These are phyloP conservation scores for Echinarachnius parma DNA, from an alignment of 53 echinoderm and acorn worm species.

Conservation along the genomic window DNA sequence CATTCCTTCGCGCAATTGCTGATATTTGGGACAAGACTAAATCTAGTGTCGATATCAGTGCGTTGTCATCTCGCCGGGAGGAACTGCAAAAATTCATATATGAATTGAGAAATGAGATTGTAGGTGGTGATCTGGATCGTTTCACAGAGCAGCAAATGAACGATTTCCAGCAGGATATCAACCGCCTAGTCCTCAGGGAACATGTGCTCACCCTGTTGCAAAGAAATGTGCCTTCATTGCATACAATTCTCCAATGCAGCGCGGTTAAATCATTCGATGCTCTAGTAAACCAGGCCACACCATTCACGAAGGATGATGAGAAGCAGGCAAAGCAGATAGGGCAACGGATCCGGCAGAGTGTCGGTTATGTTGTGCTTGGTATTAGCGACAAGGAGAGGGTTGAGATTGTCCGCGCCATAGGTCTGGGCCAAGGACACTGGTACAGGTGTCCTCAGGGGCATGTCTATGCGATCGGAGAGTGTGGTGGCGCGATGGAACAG, in stretches of 20 bases:
- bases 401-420: constrained; percentile 72
- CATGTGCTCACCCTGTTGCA: neutral
- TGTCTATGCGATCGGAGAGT: constrained; percentile 82
- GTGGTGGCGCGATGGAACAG: constrained; percentile 74
- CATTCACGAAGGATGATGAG: constrained; percentile 15
- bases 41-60: too few species aligned
- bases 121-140: constrained; percentile 9
- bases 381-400: constrained; percentile 60
- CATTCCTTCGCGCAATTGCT: constrained; percentile 10
- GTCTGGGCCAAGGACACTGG: constrained; percentile 68
- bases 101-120: constrained; percentile 15
- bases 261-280: constrained; percentile 7
- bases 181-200: neutral
- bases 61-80: neutral
- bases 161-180: constrained; percentile 15
- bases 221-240: constrained; percentile 7
- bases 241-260: neutral
- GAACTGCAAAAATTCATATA: too few species aligned
- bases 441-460: constrained; percentile 84
- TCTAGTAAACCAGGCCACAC: neutral
- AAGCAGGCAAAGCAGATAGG: neutral
- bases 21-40: constrained; percentile 3
- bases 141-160: constrained; percentile 35
- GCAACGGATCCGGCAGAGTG: neutral
- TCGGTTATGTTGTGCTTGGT: constrained; percentile 18